Evolutionary conservation across 2,113 vertebrate species (phyloP), one percentile per base, ranked within the genome.

Genomic region (Lepisosteus osseus): DNA sequence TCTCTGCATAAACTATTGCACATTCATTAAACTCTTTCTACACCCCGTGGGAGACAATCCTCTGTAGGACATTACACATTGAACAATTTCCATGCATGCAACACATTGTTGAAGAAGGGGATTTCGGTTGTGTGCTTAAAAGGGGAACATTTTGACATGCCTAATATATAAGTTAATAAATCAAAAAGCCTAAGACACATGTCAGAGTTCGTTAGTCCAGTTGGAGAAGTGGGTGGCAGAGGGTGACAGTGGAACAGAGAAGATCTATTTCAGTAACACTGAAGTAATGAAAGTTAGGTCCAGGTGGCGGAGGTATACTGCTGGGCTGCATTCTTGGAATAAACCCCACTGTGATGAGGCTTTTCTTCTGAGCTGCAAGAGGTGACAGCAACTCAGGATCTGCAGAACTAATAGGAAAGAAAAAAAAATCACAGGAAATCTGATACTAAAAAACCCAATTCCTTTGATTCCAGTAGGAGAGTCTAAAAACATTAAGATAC

Each of bases 171-270:
- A 65, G 68, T 69, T 64, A 14, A 65, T 69, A 74, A 74, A 70
- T 74, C 67, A 74, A 69, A 70, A 43, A 47, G 47, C 61, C 17
- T 56, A 56, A 70, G 73, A 69, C 73, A 74, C 67, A 47, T 69
- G 73, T 65, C 73, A 63, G 73, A 29, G 68, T 69, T 55, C 43
- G 62, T 69, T 69, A 70, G 61, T n/a, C 54, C 67, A 17, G 15
- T 62, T 45, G 14, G 11, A 51, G 51, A 61, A 45, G 51, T 54
- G 51, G 3, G 51, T 41, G 15, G 47, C 3, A 12, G 45, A 72
- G 61, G 62, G 62, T 55, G 61, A 56, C 62, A 15, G 51, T 55
- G 51, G 43, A 71, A 71, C 61, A 54, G 61, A 62, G 61, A 64
- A 44, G 61, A 69, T 40, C 72, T 55, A 11, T 67, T 69, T 40